Conservation (phyloP, 2,113 vertebrate species). For the Acrocephalus kingi region DNA sequence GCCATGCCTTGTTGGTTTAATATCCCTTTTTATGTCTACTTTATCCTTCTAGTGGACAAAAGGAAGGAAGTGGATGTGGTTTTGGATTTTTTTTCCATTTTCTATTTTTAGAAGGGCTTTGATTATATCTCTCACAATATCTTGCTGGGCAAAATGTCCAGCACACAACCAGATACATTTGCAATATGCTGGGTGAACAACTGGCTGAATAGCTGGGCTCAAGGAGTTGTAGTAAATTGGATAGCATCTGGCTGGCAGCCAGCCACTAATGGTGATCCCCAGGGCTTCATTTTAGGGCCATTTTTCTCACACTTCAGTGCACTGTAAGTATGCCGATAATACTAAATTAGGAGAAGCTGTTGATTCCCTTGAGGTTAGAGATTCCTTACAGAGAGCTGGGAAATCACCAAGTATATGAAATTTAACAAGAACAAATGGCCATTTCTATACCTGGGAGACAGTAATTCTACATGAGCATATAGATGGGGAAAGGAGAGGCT, state of each 20-base stretch:
- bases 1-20: background rate
- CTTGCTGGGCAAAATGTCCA: background rate
- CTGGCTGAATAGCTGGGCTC: background rate
- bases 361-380: background rate
- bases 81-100: background rate
- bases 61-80: background rate
- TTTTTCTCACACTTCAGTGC: background rate
- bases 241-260: background rate
- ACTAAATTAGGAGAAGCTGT: background rate
- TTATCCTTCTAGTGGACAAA: background rate
- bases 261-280: background rate
- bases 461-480: background rate
- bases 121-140: background rate
- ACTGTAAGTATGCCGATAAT: background rate
- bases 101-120: background rate
- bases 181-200: background rate
- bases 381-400: background rate
- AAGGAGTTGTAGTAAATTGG: background rate
- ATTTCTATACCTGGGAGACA: background rate
- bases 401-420: background rate
- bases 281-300: background rate
- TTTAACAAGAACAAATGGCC: background rate
- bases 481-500: background rate
- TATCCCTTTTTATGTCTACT: background rate
- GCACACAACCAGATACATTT: background rate